phyloP scores from a whole-genome alignment of 2,888 invertebrate genomes.

The Himalopsyche kuldschensis region DNA sequence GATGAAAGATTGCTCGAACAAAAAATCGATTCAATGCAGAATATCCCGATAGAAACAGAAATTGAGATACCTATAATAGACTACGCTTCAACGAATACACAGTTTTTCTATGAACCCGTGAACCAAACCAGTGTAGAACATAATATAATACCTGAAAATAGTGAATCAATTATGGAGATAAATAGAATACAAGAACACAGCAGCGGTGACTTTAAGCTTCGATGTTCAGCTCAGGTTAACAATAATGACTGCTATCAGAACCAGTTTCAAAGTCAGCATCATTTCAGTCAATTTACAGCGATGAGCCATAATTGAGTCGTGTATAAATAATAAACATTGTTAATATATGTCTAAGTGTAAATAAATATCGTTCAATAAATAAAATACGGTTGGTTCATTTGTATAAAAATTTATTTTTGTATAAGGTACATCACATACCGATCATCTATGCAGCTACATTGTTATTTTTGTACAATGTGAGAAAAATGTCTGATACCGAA shows the following conservation, averaged over 20 bases:
- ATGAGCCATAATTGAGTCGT: conserved; percentile 25
- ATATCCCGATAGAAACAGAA: conserved; percentile 46
- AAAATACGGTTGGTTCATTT: conserved; percentile 47
- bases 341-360: not conserved
- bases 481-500: conserved; percentile 4
- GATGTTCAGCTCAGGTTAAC: conserved; percentile 24
- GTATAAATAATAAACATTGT: not conserved
- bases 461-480: conserved; percentile 15
- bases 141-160: conserved; percentile 11
- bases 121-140: conserved; percentile 2
- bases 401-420: conserved; percentile 62
- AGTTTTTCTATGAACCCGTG: conserved; percentile 35
- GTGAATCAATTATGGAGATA: conserved; percentile 27
- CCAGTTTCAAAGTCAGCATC: conserved; percentile 29
- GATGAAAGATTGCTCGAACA: conserved; percentile 42
- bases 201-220: conserved; percentile 28
- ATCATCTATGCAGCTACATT: conserved; percentile 17
- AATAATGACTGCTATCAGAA: conserved; percentile 35
- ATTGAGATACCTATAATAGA: conserved; percentile 47
- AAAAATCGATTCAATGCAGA: conserved; percentile 43
- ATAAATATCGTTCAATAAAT: conserved; percentile 38
- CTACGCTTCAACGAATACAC: conserved; percentile 40
- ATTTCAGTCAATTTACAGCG: conserved; percentile 37
- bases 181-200: conserved; percentile 12
- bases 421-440: conserved; percentile 45